A percentile compares a stretch with the other conserved stretches of the same genome.
Conservation (phyloP, 2,888 invertebrate species). For the Criorhina ranunculi region DNA sequence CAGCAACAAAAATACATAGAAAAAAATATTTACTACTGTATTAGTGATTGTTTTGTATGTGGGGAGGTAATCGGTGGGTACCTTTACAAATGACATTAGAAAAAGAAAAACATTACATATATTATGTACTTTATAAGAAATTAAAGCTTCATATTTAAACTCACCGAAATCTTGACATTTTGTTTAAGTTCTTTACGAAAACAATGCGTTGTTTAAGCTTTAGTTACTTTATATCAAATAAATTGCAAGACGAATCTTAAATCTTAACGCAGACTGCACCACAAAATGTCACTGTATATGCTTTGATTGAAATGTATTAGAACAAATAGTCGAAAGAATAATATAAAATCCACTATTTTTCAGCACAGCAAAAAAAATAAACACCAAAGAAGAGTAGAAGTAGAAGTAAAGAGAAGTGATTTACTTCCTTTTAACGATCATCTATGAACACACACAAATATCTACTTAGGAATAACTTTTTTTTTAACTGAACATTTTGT, state of each 20-base stretch:
- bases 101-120: slow-evolving; percentile 54
- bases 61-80: slow-evolving; percentile 17
- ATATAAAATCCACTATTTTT: slow-evolving; percentile 25
- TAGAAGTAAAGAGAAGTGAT: slow-evolving; percentile 16
- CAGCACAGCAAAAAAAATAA: slow-evolving; percentile 6
- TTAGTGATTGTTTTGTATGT: slow-evolving; percentile 44
- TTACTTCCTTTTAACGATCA: slow-evolving; percentile 23
- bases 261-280: background rate
- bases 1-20: slow-evolving; percentile 48
- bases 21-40: slow-evolving; percentile 2
- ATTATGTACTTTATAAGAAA: slow-evolving; percentile 13
- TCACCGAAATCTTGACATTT: slow-evolving; percentile 73
- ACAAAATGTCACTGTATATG: slow-evolving; percentile 28
- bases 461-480: background rate
- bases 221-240: background rate
- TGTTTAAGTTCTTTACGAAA: slow-evolving; percentile 25
- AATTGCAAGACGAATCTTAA: background rate
- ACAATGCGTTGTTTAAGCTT: slow-evolving; percentile 13
- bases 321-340: slow-evolving; percentile 10
- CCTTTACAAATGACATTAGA: slow-evolving; percentile 56
- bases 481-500: background rate
- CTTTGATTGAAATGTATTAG: slow-evolving; percentile 12
- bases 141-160: slow-evolving; percentile 31
- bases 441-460: slow-evolving; percentile 1
- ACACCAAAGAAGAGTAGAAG: background rate